Percentiles rank a stretch among this genome's conserved stretches.
These are phyloP conservation scores for Caenorhabditis sp. DNA, from an alignment of 2,888 invertebrate genomes.

Conservation along the genomic window DNA sequence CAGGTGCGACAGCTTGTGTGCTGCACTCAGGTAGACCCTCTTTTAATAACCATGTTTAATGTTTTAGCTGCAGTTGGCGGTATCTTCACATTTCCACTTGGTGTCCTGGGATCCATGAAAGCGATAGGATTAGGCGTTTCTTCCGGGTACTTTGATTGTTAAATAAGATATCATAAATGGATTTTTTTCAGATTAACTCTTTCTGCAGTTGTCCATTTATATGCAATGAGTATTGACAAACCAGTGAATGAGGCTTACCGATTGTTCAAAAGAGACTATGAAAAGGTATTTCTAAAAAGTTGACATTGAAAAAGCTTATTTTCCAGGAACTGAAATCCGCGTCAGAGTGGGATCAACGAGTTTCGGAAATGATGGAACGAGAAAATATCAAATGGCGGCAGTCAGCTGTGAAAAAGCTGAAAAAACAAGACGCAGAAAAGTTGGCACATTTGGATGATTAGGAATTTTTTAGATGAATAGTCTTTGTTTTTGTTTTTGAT, in stretches of 20 bases:
- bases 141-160: constrained; percentile 35
- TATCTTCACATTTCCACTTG: constrained; percentile 58
- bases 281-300: no score
- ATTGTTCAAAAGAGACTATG: constrained; percentile 50
- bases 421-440: constrained; percentile 43
- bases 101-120: constrained; percentile 54
- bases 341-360: constrained; percentile 40
- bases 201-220: constrained; percentile 51
- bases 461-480: neutral
- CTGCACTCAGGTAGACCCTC: constrained; percentile 46
- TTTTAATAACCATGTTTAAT: neutral
- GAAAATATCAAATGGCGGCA: constrained; percentile 52
- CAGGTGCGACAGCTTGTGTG: constrained; percentile 57
- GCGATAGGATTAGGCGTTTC: constrained; percentile 56
- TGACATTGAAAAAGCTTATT: neutral
- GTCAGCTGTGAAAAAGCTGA: constrained; percentile 46
- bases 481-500: constrained; percentile 6
- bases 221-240: constrained; percentile 54
- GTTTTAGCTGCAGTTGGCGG: constrained; percentile 60
- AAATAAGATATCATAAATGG: neutral
- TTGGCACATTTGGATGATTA: constrained; percentile 41
- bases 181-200: constrained; percentile 42
- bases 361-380: constrained; percentile 43
- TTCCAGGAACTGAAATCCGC: constrained; percentile 18
- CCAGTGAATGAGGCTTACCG: constrained; percentile 51